phyloP scores from a whole-genome alignment of 2,888 invertebrate species.

The Meliscaeva auricollis region DNA sequence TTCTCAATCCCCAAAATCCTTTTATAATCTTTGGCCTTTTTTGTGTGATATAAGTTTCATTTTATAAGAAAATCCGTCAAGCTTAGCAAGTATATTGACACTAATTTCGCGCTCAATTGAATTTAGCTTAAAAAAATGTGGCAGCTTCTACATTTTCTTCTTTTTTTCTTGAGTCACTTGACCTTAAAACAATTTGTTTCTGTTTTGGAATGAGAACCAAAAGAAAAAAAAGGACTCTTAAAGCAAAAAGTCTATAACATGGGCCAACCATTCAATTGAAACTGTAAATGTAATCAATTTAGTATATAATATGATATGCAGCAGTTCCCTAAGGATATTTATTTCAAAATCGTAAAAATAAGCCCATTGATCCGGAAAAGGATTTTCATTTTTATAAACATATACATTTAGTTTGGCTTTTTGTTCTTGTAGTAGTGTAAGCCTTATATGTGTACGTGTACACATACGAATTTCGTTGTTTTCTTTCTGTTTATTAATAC shows the following conservation, averaged over 20 bases:
- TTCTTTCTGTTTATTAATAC: slow-evolving; percentile 37
- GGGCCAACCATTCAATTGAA: slow-evolving; percentile 67
- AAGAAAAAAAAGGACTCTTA: neutral
- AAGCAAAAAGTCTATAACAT: neutral
- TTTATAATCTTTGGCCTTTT: neutral
- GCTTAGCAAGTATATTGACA: slow-evolving; percentile 55
- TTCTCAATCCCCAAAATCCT: neutral
- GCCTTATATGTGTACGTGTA: neutral
- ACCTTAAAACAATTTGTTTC: slow-evolving; percentile 63
- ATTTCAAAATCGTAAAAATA: slow-evolving; percentile 67
- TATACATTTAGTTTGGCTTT: slow-evolving; percentile 26
- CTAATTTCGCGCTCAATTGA: slow-evolving; percentile 70
- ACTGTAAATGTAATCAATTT: slow-evolving; percentile 75
- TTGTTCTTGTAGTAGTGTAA: too few species aligned
- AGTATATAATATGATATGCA: slow-evolving; percentile 26
- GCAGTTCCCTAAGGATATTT: slow-evolving; percentile 20
- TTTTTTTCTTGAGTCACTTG: slow-evolving; percentile 51
- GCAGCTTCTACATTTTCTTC: slow-evolving; percentile 18
- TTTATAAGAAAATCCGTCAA: slow-evolving; percentile 37
- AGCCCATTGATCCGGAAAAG: slow-evolving; percentile 66
- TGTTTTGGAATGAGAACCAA: neutral
- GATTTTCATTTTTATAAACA: slow-evolving; percentile 39
- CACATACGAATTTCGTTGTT: neutral
- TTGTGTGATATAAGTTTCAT: neutral
- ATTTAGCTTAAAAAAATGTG: slow-evolving; percentile 47